Evolutionary conservation across 2,888 invertebrate genomes (phyloP).

Genomic region (Apodemia mormo): DNA sequence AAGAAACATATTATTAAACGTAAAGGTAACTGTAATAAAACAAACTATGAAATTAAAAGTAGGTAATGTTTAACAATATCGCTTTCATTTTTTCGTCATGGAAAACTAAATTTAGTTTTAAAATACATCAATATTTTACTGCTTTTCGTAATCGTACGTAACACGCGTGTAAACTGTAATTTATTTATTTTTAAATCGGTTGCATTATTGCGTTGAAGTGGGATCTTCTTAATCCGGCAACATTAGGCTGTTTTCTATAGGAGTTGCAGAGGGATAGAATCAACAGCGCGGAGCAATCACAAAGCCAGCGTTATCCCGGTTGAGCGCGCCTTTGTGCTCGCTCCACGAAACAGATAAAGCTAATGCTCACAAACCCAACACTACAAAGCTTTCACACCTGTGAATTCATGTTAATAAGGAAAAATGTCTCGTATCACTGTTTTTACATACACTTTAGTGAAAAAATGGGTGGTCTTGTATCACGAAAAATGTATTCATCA

Average conservation of each 20-base stretch:
- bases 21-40: no score
- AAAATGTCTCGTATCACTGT: neutral
- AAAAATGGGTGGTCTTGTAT: no score
- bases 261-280: slow-evolving; percentile 28
- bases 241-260: slow-evolving; percentile 39
- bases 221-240: slow-evolving; percentile 36
- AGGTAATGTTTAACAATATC: no score
- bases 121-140: no score
- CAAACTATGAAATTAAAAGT: no score
- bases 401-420: slow-evolving; percentile 21
- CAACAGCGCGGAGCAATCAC: slow-evolving; percentile 44
- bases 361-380: slow-evolving; percentile 48
- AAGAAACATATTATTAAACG: no score
- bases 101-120: no score
- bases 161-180: no score
- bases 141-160: no score
- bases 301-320: slow-evolving; percentile 66
- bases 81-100: no score
- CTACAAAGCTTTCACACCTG: slow-evolving; percentile 27
- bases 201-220: neutral
- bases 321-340: slow-evolving; percentile 60
- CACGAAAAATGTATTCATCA: no score
- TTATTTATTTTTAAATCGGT: neutral
- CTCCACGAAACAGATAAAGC: slow-evolving; percentile 56
- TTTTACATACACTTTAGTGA: no score